phyloP scores from a whole-genome alignment of 2,888 invertebrate genomes.

The Nycteola revayana region DNA sequence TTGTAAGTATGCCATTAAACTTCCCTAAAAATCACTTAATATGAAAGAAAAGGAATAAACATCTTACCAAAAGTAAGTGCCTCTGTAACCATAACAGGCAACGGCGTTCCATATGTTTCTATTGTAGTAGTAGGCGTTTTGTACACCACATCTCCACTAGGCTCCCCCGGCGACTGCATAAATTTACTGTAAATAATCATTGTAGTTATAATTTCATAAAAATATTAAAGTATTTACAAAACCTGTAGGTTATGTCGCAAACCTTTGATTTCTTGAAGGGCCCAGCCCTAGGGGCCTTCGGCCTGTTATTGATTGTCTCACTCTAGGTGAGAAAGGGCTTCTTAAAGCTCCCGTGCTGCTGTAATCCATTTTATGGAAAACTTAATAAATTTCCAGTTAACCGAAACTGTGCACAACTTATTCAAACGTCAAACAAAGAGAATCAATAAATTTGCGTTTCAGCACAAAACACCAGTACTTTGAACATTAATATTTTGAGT shows the following conservation, averaged over 20 bases:
- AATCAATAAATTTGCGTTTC: slow-evolving; percentile 20
- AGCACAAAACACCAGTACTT: too few relatives aligned
- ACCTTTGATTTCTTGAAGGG: slow-evolving; percentile 63
- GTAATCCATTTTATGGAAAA: slow-evolving; percentile 52
- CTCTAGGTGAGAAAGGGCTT: slow-evolving; percentile 72
- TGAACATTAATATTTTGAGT: too few relatives aligned
- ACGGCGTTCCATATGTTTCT: slow-evolving; percentile 90
- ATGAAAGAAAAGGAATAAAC: slow-evolving; percentile 1
- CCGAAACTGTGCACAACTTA: slow-evolving; percentile 23
- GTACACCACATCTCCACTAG: slow-evolving; percentile 86
- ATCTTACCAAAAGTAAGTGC: slow-evolving; percentile 89
- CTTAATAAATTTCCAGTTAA: slow-evolving; percentile 23
- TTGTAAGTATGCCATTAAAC: too few relatives aligned
- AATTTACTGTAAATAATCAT: slow-evolving; percentile 47
- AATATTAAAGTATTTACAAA: not conserved
- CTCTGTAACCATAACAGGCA: slow-evolving; percentile 95
- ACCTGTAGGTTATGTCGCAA: slow-evolving; percentile 30
- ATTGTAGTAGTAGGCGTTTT: slow-evolving; percentile 88
- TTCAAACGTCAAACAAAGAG: slow-evolving; percentile 28
- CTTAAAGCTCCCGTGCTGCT: slow-evolving; percentile 63
- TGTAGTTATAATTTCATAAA: not conserved
- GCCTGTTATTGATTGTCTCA: slow-evolving; percentile 62
- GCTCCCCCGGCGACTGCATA: slow-evolving; percentile 47
- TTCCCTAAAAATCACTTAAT: too few relatives aligned
- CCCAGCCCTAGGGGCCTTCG: slow-evolving; percentile 56